Conservation (phyloP, 2,888 invertebrate species). For the Cataglyphis altisquamis region DNA sequence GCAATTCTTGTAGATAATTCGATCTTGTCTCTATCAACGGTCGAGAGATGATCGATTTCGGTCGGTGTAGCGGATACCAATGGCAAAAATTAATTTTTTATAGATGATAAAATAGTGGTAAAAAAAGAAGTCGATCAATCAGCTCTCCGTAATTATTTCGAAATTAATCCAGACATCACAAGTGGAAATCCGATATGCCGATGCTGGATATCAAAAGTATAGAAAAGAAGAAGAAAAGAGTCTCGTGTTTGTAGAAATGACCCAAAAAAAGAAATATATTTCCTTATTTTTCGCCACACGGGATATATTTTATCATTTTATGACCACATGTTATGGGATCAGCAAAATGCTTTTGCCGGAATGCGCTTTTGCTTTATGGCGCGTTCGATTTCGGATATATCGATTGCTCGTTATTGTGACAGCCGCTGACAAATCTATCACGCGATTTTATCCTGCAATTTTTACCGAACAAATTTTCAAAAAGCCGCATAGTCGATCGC, state of each 20-base stretch:
- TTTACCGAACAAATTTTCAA: conserved; percentile 6
- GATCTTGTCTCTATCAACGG: neutral
- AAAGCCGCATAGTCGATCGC: neutral
- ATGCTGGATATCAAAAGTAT: neutral
- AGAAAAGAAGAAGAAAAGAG: neutral
- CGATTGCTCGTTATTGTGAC: conserved; percentile 43
- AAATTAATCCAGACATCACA: conserved; percentile 19
- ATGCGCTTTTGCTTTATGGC: conserved; percentile 12
- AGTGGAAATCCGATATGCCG: conserved; percentile 21
- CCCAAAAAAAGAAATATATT: conserved; percentile 7
- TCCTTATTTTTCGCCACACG: neutral
- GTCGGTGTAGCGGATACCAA: conserved; percentile 19
- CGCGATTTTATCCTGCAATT: neutral
- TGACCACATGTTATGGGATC: conserved; percentile 20
- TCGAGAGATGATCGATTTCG: conserved; percentile 33
- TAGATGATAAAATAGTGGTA: conserved; percentile 1
- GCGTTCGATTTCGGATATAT: conserved; percentile 26
- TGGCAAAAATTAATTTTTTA: conserved; percentile 39
- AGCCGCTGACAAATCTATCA: conserved; percentile 31
- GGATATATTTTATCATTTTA: conserved; percentile 17
- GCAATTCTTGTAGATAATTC: conserved; percentile 12
- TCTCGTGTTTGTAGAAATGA: neutral
- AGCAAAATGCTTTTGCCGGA: neutral
- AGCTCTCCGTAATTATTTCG: neutral
- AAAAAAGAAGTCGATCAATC: conserved; percentile 14